phyloP scores from a whole-genome alignment of 2,797 vertebrate genomes.

The Furcifer pardalis region DNA sequence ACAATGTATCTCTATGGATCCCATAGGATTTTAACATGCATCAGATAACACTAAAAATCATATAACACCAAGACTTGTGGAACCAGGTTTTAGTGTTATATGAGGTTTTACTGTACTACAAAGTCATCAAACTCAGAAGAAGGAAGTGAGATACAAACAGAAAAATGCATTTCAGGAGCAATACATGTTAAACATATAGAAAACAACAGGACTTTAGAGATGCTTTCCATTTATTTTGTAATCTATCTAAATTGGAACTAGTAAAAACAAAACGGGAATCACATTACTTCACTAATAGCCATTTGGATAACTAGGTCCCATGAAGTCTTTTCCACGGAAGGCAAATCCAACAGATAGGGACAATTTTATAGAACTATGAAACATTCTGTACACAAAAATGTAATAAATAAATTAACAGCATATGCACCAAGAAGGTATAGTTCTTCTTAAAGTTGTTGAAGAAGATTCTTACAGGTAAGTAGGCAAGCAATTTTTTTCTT shows the following conservation, averaged over 20 bases:
- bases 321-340: neutral
- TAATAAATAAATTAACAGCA: neutral
- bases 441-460: neutral
- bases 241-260: neutral
- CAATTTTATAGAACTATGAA: neutral
- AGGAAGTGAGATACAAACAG: neutral
- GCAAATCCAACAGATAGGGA: neutral
- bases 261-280: neutral
- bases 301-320: neutral
- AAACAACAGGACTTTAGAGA: constrained; percentile 10
- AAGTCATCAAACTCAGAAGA: constrained; percentile 10
- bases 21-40: too few relatives aligned
- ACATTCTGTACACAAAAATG: neutral
- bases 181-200: neutral
- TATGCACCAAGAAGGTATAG: neutral
- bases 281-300: neutral
- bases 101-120: too few relatives aligned
- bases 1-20: too few relatives aligned
- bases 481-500: neutral
- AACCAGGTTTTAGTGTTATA: too few relatives aligned
- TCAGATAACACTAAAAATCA: too few relatives aligned
- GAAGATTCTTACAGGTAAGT: neutral
- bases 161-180: constrained; percentile 5
- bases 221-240: constrained; percentile 16
- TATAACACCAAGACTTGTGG: too few relatives aligned